Conservation (phyloP, 2,888 invertebrate species). For the Drosophila formosana region DNA sequence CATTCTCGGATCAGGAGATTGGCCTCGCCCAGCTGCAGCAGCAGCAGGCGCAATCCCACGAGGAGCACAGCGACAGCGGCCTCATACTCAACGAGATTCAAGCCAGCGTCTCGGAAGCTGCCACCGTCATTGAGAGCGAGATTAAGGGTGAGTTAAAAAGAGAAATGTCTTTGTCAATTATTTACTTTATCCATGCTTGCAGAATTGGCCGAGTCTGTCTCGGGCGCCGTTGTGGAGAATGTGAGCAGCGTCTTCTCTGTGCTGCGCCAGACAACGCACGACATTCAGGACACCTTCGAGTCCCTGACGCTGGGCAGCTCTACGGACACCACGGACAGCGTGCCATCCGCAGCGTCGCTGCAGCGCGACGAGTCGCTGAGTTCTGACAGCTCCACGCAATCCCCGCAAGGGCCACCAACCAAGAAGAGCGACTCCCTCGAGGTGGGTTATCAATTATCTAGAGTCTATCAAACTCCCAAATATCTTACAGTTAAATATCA, state of each 20-base stretch:
- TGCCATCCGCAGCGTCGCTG: slow-evolving; percentile 37
- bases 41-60: slow-evolving; percentile 66
- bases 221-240: slow-evolving; percentile 86
- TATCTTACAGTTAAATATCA: too few species aligned
- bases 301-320: slow-evolving; percentile 79
- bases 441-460: slow-evolving; percentile 43
- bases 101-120: slow-evolving; percentile 85
- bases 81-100: slow-evolving; percentile 84
- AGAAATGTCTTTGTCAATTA: background rate
- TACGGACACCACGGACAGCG: slow-evolving; percentile 68
- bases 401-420: slow-evolving; percentile 64
- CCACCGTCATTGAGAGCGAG: slow-evolving; percentile 86
- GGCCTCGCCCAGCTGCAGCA: slow-evolving; percentile 78
- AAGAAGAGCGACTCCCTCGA: slow-evolving; percentile 81
- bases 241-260: slow-evolving; percentile 86
- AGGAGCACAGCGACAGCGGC: slow-evolving; percentile 80
- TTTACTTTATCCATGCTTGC: background rate
- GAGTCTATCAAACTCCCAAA: too few species aligned
- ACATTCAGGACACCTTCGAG: slow-evolving; percentile 85
- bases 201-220: slow-evolving; percentile 86
- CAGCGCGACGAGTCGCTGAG: slow-evolving; percentile 82
- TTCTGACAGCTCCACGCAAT: slow-evolving; percentile 83
- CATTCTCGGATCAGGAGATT: slow-evolving; percentile 85
- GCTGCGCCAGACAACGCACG: slow-evolving; percentile 85
- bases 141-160: slow-evolving; percentile 84